These are phyloP conservation scores for Anaspis maculata DNA, from an alignment of 2,888 invertebrate species.

Conservation along the genomic window DNA sequence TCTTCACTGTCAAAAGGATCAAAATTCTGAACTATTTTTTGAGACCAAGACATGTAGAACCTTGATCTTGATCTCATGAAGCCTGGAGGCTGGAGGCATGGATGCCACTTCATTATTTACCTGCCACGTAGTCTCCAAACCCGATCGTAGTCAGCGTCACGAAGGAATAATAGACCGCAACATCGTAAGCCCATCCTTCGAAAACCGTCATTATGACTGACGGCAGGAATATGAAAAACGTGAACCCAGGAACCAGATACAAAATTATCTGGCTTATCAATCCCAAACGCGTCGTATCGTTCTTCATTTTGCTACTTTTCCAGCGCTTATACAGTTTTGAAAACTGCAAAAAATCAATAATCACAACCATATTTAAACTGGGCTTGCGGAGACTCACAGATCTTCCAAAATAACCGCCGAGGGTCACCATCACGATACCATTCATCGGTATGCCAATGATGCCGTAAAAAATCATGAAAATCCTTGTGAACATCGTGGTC, in stretches of 20 bases:
- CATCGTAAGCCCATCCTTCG: conserved; percentile 79
- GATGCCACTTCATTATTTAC: conserved; percentile 42
- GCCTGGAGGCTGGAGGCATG: too few relatives aligned
- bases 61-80: too few relatives aligned
- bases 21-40: too few relatives aligned
- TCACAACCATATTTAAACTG: not conserved
- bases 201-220: conserved; percentile 76
- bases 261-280: conserved; percentile 71
- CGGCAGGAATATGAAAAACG: conserved; percentile 80
- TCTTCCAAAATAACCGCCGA: conserved; percentile 78
- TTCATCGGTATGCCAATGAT: conserved; percentile 81
- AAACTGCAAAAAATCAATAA: conserved; percentile 51
- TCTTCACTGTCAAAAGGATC: too few relatives aligned
- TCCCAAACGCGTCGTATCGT: conserved; percentile 60
- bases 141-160: conserved; percentile 84
- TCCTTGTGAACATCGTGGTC: conserved; percentile 67
- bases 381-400: conserved; percentile 49
- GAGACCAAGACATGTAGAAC: too few relatives aligned
- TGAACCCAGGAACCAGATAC: conserved; percentile 81
- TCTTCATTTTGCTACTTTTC: conserved; percentile 59
- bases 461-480: conserved; percentile 82
- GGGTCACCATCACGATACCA: conserved; percentile 66
- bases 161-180: conserved; percentile 80
- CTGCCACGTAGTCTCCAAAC: conserved; percentile 88
- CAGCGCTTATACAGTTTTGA: conserved; percentile 72